phyloP scores from a whole-genome alignment of 2,888 invertebrate genomes.

The Oxytorus armatus region DNA sequence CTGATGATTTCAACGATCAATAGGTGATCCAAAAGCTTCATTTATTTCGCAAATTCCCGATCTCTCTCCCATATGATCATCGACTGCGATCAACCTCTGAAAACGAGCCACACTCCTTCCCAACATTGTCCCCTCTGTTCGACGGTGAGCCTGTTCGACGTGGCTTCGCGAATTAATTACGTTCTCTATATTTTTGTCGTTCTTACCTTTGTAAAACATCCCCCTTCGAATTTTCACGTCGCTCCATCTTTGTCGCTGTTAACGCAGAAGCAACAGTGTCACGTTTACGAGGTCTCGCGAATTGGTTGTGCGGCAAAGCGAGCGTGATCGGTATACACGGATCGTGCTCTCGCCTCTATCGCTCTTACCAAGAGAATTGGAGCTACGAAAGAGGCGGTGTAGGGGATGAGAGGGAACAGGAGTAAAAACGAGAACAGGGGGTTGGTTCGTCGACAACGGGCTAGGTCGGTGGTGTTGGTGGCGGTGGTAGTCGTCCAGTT shows the following conservation, averaged over 20 bases:
- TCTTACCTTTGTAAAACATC: neutral
- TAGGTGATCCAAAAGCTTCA: neutral
- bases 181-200: neutral
- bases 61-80: neutral
- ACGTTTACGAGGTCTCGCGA: conserved; percentile 70
- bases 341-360: conserved; percentile 41
- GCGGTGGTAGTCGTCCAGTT: conserved; percentile 64
- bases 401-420: conserved; percentile 64
- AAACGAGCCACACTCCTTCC: neutral
- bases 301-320: conserved; percentile 40
- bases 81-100: neutral
- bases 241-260: conserved; percentile 6
- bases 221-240: neutral
- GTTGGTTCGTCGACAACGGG: conserved; percentile 51
- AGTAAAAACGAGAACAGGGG: conserved; percentile 64
- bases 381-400: conserved; percentile 22
- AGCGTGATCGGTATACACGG: conserved; percentile 69
- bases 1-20: conserved; percentile 53
- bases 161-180: neutral
- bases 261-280: conserved; percentile 67
- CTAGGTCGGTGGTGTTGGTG: conserved; percentile 43
- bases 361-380: conserved; percentile 45
- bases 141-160: neutral
- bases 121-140: too few relatives aligned
- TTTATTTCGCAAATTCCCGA: neutral